Base-by-base conservation (phyloP, 2,113 vertebrate species). In the Bubo bubo region DNA sequence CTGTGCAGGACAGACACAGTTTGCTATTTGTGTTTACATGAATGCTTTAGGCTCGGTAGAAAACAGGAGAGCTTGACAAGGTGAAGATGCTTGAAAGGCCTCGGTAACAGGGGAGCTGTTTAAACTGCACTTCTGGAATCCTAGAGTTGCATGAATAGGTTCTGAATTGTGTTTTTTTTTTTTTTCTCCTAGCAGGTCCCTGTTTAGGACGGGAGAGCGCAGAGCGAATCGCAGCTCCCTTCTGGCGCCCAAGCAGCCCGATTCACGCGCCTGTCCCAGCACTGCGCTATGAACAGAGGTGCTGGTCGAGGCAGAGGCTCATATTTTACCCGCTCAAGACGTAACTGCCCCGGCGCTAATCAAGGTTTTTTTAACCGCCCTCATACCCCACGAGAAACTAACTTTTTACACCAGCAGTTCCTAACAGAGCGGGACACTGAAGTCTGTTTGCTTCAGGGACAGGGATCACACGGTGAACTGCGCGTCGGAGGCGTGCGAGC, bases 361-460 rank as follows among this genome's bases (percentile, higher is more conserved):
- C 76, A 6, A 39, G 53, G 72, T 50, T 32, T 53, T 77, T 93
- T 92, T 75, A 37, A 45, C 41, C 50, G 9, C 90, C 72, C 92
- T 95, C 17, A 18, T 66, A 9, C 81, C 97, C 56, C 88, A 23
- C 73, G 32, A 96, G 95, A 90, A 83, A 30, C 10, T 66, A 81
- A 41, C 9, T 97, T 98, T 79, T 96, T 28, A 8, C 93, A 85
- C 45, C 97, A 97, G 74, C 99, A 99, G 95, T 98, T 99, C 73
- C 98, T 99, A 8, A 77, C 92, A 41, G 98, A 99, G 41, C 96
- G 50, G 49, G 80, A 73, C 53, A 6, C 92, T 2, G 98, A 98
- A 67, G 98, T 98, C 79, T 70, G 77, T 64, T 73, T 14, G 16
- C 23, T 58, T 76, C 67, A 22, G 32, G 50, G 59, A 3, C 93